A percentile compares a stretch with the other conserved stretches of the same genome.
Evolutionary conservation across 2,888 invertebrate species (phyloP).

Genomic region (Gymnoscelis rufifasciata): DNA sequence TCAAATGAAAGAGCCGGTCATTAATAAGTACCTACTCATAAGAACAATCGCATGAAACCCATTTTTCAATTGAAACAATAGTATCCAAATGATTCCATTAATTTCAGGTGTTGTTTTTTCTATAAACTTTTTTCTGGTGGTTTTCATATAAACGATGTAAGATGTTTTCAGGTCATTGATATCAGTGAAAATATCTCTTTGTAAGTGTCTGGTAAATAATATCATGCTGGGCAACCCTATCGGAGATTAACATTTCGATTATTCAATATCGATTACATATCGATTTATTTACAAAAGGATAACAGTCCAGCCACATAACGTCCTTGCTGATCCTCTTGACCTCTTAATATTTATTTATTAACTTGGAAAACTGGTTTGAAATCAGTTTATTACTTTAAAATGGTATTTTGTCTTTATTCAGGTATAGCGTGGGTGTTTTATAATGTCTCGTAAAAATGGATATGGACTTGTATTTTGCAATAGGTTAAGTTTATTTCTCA

Average conservation of each 20-base stretch:
- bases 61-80: too few species aligned
- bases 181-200: too few species aligned
- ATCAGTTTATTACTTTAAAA: slow-evolving; percentile 13
- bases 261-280: neutral
- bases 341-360: slow-evolving; percentile 20
- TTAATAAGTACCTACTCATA: too few species aligned
- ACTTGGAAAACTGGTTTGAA: slow-evolving; percentile 21
- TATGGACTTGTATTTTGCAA: slow-evolving; percentile 4
- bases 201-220: too few species aligned
- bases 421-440: slow-evolving; percentile 11
- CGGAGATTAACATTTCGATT: neutral
- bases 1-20: too few species aligned
- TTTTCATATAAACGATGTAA: too few species aligned
- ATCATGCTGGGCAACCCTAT: neutral
- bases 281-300: slow-evolving; percentile 13
- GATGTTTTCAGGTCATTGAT: too few species aligned
- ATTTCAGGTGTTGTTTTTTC: too few species aligned
- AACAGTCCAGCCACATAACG: slow-evolving; percentile 11
- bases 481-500: slow-evolving; percentile 3
- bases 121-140: too few species aligned
- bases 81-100: too few species aligned
- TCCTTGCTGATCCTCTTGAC: slow-evolving; percentile 31
- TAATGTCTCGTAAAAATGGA: slow-evolving; percentile 8
- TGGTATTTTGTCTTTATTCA: slow-evolving; percentile 9
- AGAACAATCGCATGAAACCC: too few species aligned